Percentiles rank a stretch among this genome's conserved stretches.
These are phyloP conservation scores for Caenorhabditis doughertyi DNA, from an alignment of 2,888 invertebrate genomes.

Conservation along the genomic window DNA sequence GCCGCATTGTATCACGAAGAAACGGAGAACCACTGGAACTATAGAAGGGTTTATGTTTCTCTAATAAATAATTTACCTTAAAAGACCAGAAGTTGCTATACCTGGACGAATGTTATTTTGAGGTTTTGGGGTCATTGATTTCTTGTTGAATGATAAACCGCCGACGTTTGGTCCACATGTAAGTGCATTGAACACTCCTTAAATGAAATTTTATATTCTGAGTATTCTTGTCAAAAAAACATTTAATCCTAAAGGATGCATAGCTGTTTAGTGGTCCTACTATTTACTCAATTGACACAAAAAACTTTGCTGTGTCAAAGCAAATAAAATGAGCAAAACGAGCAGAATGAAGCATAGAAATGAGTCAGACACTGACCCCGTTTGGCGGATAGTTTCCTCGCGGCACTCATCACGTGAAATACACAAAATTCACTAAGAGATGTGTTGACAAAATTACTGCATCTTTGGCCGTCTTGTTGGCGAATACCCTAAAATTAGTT, in stretches of 20 bases:
- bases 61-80: neutral
- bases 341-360: neutral
- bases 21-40: constrained; percentile 44
- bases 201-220: neutral
- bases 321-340: constrained; percentile 41
- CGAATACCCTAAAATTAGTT: constrained; percentile 50
- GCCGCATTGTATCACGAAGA: constrained; percentile 61
- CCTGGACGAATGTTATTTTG: neutral
- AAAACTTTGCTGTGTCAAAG: constrained; percentile 39
- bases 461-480: constrained; percentile 73
- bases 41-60: neutral
- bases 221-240: constrained; percentile 1
- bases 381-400: constrained; percentile 67
- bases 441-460: constrained; percentile 77
- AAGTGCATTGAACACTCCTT: constrained; percentile 61
- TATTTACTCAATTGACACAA: constrained; percentile 18
- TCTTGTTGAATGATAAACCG: constrained; percentile 27
- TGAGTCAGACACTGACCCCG: constrained; percentile 54
- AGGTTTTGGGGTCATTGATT: constrained; percentile 8
- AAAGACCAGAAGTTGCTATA: constrained; percentile 6
- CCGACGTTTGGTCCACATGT: constrained; percentile 58
- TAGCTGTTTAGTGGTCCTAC: neutral
- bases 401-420: constrained; percentile 75
- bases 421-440: constrained; percentile 76
- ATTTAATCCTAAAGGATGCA: no score